Percentiles rank a stretch among this genome's conserved stretches.
Conservation (phyloP, 2,888 invertebrate genomes). For the Hemistola chrysoprasaria region DNA sequence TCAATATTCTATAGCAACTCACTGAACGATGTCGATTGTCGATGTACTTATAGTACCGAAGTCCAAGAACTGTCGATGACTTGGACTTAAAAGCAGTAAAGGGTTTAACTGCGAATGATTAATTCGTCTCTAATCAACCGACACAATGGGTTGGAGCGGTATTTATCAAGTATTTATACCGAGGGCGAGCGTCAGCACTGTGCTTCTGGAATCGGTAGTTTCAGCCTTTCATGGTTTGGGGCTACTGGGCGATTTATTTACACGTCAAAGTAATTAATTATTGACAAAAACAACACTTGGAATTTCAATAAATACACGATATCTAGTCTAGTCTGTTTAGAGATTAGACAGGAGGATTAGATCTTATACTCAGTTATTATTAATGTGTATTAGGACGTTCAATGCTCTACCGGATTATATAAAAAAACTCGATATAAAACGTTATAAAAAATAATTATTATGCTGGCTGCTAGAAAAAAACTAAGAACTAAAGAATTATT, state of each 20-base stretch:
- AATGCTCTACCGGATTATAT: too few relatives aligned
- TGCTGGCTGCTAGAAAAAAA: too few relatives aligned
- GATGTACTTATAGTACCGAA: background rate
- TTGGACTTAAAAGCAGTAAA: slow-evolving; percentile 13
- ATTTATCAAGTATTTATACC: slow-evolving; percentile 33
- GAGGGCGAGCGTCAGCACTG: slow-evolving; percentile 24
- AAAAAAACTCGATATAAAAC: too few relatives aligned
- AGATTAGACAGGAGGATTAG: too few relatives aligned
- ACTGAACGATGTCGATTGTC: background rate
- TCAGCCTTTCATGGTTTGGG: slow-evolving; percentile 6
- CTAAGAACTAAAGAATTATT: too few relatives aligned
- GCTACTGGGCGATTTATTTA: background rate
- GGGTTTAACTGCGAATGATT: slow-evolving; percentile 28
- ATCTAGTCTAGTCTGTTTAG: too few relatives aligned
- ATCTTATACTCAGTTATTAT: too few relatives aligned
- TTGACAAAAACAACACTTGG: too few relatives aligned
- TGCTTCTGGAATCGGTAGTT: slow-evolving; percentile 23
- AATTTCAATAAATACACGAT: too few relatives aligned
- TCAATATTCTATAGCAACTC: too few relatives aligned
- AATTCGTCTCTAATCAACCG: slow-evolving; percentile 26
- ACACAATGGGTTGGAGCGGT: slow-evolving; percentile 28
- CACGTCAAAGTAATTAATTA: background rate
- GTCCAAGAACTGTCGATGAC: slow-evolving; percentile 10
- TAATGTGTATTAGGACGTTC: too few relatives aligned
- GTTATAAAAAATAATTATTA: too few relatives aligned